Evolutionary conservation across 2,797 vertebrate species (phyloP).

Genomic region (Labroides dimidiatus): DNA sequence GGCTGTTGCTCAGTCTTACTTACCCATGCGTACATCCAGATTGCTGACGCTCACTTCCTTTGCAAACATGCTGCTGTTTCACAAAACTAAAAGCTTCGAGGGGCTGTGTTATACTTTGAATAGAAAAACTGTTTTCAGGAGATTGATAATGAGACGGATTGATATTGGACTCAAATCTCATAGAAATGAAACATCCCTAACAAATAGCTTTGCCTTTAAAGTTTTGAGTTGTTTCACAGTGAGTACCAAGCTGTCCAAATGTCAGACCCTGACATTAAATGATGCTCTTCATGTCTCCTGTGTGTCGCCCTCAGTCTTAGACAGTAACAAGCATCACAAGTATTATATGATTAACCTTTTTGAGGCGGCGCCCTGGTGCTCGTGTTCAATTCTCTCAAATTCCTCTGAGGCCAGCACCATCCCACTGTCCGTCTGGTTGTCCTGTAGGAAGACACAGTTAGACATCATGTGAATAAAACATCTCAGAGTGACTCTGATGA

Average conservation of each 20-base stretch:
- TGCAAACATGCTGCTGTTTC: constrained; percentile 24
- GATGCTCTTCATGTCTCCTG: neutral
- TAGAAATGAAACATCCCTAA: neutral
- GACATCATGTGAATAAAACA: constrained; percentile 20
- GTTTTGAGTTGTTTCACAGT: neutral
- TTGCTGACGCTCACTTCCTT: constrained; percentile 22
- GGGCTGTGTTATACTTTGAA: constrained; percentile 2
- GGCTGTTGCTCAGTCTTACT: constrained; percentile 1
- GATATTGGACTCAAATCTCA: constrained; percentile 1
- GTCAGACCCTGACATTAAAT: constrained; percentile 14
- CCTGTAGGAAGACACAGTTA: constrained; percentile 82
- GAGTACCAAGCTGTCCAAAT: constrained; percentile 9
- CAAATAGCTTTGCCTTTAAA: neutral
- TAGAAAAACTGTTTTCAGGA: constrained; percentile 10
- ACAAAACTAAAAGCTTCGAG: neutral
- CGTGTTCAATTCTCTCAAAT: constrained; percentile 93
- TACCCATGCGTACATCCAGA: constrained; percentile 2
- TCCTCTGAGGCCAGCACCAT: constrained; percentile 99
- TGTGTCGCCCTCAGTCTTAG: neutral
- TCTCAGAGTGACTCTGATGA: neutral
- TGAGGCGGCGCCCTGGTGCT: constrained; percentile 84
- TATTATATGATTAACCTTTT: constrained; percentile 83
- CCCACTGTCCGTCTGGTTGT: constrained; percentile 99
- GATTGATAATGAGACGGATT: neutral
- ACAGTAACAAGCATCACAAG: neutral